Evolutionary conservation across 1,140 invertebrate genomes (phyloP).

Genomic region (Ylistrum balloti): DNA sequence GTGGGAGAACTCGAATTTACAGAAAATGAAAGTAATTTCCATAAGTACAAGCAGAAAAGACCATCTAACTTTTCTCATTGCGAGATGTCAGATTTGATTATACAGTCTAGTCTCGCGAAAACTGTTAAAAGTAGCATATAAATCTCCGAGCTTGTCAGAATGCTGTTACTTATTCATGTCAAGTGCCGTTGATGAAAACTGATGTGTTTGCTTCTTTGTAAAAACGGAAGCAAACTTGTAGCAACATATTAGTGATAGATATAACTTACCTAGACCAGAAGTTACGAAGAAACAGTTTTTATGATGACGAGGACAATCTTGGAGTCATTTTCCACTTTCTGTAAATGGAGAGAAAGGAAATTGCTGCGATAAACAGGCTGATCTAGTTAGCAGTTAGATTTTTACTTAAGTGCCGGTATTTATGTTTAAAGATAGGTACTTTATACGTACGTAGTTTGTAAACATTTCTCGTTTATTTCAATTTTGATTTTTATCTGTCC

Average conservation of each 20-base stretch:
- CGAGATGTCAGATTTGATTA: background rate
- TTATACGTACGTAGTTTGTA: background rate
- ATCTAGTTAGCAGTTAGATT: background rate
- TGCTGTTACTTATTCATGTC: constrained; percentile 20
- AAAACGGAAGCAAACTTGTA: background rate
- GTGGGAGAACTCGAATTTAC: background rate
- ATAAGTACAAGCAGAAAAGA: background rate
- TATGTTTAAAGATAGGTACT: background rate
- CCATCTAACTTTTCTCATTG: background rate
- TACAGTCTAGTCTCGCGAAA: background rate
- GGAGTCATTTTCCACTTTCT: background rate
- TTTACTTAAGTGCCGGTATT: background rate
- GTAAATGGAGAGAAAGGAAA: background rate
- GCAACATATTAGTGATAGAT: background rate
- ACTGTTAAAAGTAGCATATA: background rate
- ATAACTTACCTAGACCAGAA: background rate
- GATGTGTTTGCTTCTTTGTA: background rate
- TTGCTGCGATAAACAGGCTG: background rate
- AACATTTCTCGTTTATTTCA: constrained; percentile 23
- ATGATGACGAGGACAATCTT: background rate
- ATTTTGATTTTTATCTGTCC: background rate
- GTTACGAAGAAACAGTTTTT: background rate
- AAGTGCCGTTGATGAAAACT: background rate
- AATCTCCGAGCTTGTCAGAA: constrained; percentile 25
- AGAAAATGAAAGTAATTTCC: background rate